Base-by-base conservation (phyloP, 2,888 invertebrate species). In the Catonia carolina region DNA sequence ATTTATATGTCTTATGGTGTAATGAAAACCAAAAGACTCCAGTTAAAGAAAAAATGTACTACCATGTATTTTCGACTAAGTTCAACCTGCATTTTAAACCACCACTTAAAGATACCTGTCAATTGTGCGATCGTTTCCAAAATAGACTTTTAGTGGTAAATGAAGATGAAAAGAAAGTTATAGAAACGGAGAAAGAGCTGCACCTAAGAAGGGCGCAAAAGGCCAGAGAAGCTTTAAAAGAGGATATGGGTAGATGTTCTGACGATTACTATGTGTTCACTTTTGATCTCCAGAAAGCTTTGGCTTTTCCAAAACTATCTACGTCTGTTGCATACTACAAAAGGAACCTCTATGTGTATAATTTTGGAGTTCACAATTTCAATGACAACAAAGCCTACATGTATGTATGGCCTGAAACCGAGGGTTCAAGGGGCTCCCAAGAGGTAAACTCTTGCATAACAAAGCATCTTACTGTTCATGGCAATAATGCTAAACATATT, bases 351-450 rank as follows among this genome's bases (percentile, higher is more conserved):
- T 45, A 54, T 35, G 27, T 45, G 15, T 49, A 33, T 33, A 33
- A 49, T 49, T 49, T 49, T 14, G 49, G 49, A 14, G 17, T 6
- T 33, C 35, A 42, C n/a, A 31, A 45, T 45, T 39, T 27, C 22
- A 54, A 54, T 35, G 12, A 54, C 14, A 17, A 31, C 15, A 5
- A 17, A 33, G 33, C 45, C 5, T 54, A 45, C 54, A 54, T 54
- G 45, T 49, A 49, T 49, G 49, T 49, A 5, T 31, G 49, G 33
- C 49, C 49, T 33, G 31, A 49, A 49, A 49, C 49, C 17, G 51
- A 48, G 12, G 59, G 53, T 27, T 45, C 52, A 41, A 52, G 53
- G 23, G 59, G 59, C 2, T 45, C 53, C n/a, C 53, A 57, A 51
- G 56, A 53, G n/a, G 45, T 42, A 3, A 14, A 14, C 12, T 27